These are phyloP conservation scores for Eueides isabella DNA, from an alignment of 1,140 invertebrate species.

Conservation along the genomic window DNA sequence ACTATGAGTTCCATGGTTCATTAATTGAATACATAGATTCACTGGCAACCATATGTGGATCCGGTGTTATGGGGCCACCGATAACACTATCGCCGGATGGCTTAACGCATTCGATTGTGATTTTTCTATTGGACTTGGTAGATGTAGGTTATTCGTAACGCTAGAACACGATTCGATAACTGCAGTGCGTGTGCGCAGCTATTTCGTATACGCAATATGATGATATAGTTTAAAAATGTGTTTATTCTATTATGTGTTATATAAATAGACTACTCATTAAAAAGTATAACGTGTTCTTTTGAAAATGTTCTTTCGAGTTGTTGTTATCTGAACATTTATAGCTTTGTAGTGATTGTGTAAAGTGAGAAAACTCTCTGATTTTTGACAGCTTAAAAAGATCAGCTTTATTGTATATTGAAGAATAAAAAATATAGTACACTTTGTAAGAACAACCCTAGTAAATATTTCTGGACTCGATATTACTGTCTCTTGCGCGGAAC, in stretches of 20 bases:
- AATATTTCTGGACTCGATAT: too few species aligned
- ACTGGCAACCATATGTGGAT: slow-evolving; percentile 31
- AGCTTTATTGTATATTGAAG: too few species aligned
- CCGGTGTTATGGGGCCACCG: slow-evolving; percentile 37
- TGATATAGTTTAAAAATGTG: neutral
- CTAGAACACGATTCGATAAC: slow-evolving; percentile 21
- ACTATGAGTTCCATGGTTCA: neutral
- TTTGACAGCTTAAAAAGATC: too few species aligned
- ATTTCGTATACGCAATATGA: neutral
- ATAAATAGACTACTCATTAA: too few species aligned
- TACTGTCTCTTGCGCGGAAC: too few species aligned
- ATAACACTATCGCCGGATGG: slow-evolving; percentile 51
- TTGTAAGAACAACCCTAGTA: too few species aligned
- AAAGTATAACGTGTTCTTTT: too few species aligned
- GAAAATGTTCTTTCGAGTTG: too few species aligned
- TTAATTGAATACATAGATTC: slow-evolving; percentile 12
- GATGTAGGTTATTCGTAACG: slow-evolving; percentile 55
- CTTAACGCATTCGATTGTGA: slow-evolving; percentile 64
- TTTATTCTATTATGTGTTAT: neutral
- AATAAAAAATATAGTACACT: too few species aligned
- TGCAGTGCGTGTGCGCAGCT: neutral
- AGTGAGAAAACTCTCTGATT: too few species aligned
- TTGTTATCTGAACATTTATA: too few species aligned
- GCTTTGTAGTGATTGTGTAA: too few species aligned
- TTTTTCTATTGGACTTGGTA: slow-evolving; percentile 64